Conservation (phyloP, 2,113 vertebrate species). For the Leptobrachium ailaonicum region DNA sequence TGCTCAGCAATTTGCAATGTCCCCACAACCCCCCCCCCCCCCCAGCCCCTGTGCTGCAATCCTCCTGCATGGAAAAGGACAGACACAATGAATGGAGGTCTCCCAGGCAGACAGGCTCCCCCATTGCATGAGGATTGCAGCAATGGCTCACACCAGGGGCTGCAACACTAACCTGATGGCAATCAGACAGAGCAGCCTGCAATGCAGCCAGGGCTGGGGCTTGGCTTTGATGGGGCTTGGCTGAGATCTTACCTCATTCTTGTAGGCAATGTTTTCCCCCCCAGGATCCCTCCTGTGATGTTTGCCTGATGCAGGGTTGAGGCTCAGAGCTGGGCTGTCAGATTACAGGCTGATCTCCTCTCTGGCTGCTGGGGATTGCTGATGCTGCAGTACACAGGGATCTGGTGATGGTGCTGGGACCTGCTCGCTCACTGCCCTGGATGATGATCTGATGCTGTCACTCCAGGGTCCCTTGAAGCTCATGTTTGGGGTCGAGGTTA, state of each 20-base stretch:
- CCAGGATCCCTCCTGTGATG: neutral
- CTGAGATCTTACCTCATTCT: slow-evolving; percentile 28
- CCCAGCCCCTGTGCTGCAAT: neutral
- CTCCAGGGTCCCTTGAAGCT: slow-evolving; percentile 35
- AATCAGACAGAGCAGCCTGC: neutral
- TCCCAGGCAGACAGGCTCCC: neutral
- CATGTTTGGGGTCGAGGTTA: slow-evolving; percentile 70
- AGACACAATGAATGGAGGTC: slow-evolving; percentile 24
- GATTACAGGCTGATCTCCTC: slow-evolving; percentile 39
- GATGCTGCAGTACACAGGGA: slow-evolving; percentile 21
- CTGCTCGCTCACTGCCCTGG: slow-evolving; percentile 18
- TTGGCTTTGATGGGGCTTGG: too few relatives aligned
- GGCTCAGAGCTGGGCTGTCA: slow-evolving; percentile 37
- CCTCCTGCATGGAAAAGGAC: neutral
- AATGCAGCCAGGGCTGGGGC: neutral
- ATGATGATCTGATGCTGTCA: slow-evolving; percentile 14
- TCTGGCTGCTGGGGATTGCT: slow-evolving; percentile 9
- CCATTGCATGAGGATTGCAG: neutral
- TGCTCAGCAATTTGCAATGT: neutral
- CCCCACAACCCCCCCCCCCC: neutral
- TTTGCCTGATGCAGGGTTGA: neutral
- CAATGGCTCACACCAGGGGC: neutral
- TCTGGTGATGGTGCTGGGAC: slow-evolving; percentile 14
- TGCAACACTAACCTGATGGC: neutral
- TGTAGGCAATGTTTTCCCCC: slow-evolving; percentile 1